Conservation (phyloP, 2,888 invertebrate species). For the Itoplectis maculator region DNA sequence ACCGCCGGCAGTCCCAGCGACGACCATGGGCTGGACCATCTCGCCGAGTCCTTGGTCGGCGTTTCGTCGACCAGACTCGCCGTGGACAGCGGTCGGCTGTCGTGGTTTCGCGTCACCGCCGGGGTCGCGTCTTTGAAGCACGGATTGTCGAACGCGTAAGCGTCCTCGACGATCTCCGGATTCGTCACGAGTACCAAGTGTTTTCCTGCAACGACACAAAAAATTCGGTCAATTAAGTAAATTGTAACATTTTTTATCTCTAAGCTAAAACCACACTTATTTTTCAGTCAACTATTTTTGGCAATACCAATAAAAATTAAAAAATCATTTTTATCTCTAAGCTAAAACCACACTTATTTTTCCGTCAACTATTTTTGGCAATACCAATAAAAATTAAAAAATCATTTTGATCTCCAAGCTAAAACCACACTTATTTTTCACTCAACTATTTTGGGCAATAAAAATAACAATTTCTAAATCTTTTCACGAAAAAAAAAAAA, state of each 20-base stretch:
- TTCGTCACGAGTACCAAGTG: constrained; percentile 91
- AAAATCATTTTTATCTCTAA: no score
- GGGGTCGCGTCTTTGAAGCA: constrained; percentile 87
- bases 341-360: no score
- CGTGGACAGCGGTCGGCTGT: constrained; percentile 74
- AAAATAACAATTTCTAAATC: no score
- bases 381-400: no score
- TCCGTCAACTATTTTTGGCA: no score
- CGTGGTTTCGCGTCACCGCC: constrained; percentile 81
- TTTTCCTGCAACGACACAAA: constrained; percentile 86
- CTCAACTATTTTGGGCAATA: no score
- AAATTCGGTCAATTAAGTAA: background rate
- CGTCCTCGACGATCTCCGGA: constrained; percentile 91
- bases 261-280: constrained; percentile 36
- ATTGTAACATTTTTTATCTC: no score
- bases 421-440: no score
- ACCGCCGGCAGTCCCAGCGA: constrained; percentile 82
- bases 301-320: background rate
- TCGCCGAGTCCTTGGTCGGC: constrained; percentile 75
- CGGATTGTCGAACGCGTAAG: constrained; percentile 93
- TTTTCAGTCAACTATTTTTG: constrained; percentile 35
- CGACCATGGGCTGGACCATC: constrained; percentile 85
- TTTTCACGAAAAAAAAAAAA: background rate
- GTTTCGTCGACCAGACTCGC: constrained; percentile 70
- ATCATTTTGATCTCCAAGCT: no score